Evolutionary conservation across 1,140 invertebrate genomes (phyloP), one percentile per base, ranked within the genome.

Genomic region (Euura saliciscinereae): DNA sequence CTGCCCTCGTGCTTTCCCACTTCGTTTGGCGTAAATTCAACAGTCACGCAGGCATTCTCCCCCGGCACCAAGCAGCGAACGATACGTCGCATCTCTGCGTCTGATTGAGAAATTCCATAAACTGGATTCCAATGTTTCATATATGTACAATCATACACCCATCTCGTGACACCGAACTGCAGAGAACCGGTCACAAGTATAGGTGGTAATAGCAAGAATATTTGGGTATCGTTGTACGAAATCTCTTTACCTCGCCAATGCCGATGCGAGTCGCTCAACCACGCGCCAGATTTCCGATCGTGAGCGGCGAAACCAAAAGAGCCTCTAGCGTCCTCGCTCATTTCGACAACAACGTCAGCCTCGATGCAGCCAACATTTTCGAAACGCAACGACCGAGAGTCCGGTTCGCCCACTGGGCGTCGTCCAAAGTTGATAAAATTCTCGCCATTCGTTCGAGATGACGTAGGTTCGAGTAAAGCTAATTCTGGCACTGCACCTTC

Each of bases 401-500:
- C 45, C 13, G 28, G 66, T 67, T 83, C 75, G 8, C 73, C 67
- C 4, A 85, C 64, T 4, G 82, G 69, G 13, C 71, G 78, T 51
- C 77, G 77, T 44, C 76, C 75, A 72, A 84, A 85, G 44, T 75
- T 76, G 44, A 80, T 45, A 44, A 73, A 67, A 45, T 46, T 44
- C 46, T 42, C 43, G 46, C 69, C 74, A 43, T 74, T 74, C 6
- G 44, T 69, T 42, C 66, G 64, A 11, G 42, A 64, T 42, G 66
- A 7, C 0, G 43, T 4, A 6, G 83, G 82, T 10, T 83, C 78
- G 1, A 80, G 65, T 8, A 86, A 71, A 13, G 43, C 65, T n/a
- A 85, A 72, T 83, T 82, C 74, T n/a, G 84, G 82, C 7, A 85
- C 74, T 44, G 78, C 83, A 69, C 79, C 72, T 70, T 84, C 80